A percentile compares a stretch with the other conserved stretches of the same genome.
Evolutionary conservation across 2,113 vertebrate species (phyloP).

Genomic region (Phycodurus eques): DNA sequence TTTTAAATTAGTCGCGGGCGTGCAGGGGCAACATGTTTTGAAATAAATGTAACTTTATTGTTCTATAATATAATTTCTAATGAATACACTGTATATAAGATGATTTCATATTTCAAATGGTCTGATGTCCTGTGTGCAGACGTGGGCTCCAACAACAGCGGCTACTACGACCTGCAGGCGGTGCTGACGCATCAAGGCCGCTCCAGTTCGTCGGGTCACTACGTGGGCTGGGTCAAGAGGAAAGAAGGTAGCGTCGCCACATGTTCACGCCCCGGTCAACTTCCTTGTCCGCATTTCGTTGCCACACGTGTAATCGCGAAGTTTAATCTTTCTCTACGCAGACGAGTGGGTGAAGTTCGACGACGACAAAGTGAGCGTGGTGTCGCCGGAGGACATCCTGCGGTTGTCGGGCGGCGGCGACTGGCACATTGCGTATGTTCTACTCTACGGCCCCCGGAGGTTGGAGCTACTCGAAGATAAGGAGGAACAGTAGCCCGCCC

Average conservation of each 20-base stretch:
- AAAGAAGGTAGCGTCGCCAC: conserved; percentile 85
- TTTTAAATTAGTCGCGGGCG: too few relatives aligned
- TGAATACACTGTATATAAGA: too few relatives aligned
- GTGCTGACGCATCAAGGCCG: conserved; percentile 97
- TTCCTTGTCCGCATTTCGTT: background rate
- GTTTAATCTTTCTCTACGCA: conserved; percentile 43
- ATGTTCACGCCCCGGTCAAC: background rate
- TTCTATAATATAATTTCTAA: too few relatives aligned
- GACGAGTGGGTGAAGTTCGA: conserved; percentile 99
- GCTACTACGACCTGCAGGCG: conserved; percentile 96
- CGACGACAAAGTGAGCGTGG: conserved; percentile 96
- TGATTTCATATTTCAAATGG: background rate
- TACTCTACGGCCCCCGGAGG: conserved; percentile 93
- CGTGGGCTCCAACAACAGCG: conserved; percentile 92
- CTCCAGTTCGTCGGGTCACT: conserved; percentile 97
- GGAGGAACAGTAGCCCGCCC: conserved; percentile 64
- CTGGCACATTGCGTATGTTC: conserved; percentile 98
- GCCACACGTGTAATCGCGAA: background rate
- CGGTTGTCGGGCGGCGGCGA: conserved; percentile 95
- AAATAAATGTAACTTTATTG: too few relatives aligned
- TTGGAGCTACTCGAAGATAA: conserved; percentile 78
- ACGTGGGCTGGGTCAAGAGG: conserved; percentile 97
- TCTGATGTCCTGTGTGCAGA: conserved; percentile 69
- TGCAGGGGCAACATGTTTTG: background rate
- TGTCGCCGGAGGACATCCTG: conserved; percentile 94